Conservation (phyloP, 2,888 invertebrate genomes). For the Hypselothyrea guttata region DNA sequence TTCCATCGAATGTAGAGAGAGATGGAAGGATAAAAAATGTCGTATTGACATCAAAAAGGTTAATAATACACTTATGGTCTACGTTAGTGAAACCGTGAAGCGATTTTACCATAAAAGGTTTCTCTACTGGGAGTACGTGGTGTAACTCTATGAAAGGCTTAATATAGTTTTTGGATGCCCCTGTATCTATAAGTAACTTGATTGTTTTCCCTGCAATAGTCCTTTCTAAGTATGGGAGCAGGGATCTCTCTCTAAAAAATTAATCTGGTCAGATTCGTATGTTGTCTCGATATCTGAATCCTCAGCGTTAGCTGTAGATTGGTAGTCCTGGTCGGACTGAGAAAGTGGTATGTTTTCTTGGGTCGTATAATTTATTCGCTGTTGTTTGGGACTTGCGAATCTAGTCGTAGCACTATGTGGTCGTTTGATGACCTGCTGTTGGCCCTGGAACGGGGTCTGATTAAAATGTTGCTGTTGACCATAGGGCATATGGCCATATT, state of each 20-base stretch:
- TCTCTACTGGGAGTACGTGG: neutral
- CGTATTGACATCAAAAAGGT: neutral
- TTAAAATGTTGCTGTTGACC: neutral
- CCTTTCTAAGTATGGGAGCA: slow-evolving; percentile 6
- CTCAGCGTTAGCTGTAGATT: neutral
- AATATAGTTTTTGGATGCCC: slow-evolving; percentile 5
- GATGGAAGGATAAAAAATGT: slow-evolving; percentile 9
- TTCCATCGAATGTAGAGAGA: slow-evolving; percentile 9
- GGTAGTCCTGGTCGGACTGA: neutral
- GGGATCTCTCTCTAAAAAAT: slow-evolving; percentile 11
- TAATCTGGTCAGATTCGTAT: neutral
- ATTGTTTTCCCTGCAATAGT: slow-evolving; percentile 3
- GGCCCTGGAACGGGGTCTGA: neutral
- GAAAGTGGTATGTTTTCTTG: neutral
- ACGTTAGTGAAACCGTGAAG: neutral
- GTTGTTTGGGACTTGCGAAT: slow-evolving; percentile 2
- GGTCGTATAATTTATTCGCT: slow-evolving; percentile 1
- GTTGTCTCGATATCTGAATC: neutral
- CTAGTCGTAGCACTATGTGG: slow-evolving; percentile 5
- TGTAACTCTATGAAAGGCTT: slow-evolving; percentile 2
- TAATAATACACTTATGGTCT: neutral
- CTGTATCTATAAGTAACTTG: slow-evolving; percentile 2
- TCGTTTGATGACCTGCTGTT: neutral
- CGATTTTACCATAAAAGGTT: slow-evolving; percentile 5
- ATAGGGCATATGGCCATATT: neutral